Percentiles rank a stretch among this genome's conserved stretches.
phyloP scores from a whole-genome alignment of 2,113 vertebrate genomes.

The Herpailurus yagouaroundi region DNA sequence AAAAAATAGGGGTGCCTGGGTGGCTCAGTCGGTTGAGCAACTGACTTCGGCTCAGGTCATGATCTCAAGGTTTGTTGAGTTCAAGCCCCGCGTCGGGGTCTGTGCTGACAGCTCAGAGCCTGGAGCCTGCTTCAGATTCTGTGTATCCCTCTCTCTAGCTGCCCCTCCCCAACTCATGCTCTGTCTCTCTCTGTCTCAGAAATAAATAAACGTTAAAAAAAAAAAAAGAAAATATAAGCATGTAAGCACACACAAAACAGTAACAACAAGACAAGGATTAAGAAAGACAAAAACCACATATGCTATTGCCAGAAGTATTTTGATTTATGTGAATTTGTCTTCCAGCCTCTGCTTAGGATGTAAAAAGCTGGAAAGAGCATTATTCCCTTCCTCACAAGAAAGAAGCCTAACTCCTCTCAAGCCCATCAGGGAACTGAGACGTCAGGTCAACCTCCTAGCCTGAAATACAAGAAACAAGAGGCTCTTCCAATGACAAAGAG shows the following conservation, averaged over 20 bases:
- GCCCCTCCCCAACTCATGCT: no score
- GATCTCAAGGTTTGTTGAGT: no score
- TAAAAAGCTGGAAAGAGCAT: neutral
- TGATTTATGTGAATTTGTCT: neutral
- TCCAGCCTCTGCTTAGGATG: neutral
- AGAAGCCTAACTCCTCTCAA: neutral
- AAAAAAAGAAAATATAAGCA: neutral
- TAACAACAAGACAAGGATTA: neutral
- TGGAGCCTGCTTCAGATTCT: no score
- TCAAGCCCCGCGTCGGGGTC: no score
- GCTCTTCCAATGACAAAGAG: neutral
- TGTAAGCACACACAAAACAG: neutral
- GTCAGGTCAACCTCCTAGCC: rapidly evolving
- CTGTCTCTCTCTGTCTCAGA: no score
- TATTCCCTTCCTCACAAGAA: neutral
- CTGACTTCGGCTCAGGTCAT: no score
- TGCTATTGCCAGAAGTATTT: neutral
- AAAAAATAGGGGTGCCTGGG: neutral
- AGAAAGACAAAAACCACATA: neutral
- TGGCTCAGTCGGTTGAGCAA: no score
- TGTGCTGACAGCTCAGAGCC: no score
- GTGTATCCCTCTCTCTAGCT: no score
- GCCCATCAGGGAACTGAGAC: neutral
- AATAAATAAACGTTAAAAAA: no score
- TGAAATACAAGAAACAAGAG: neutral